A percentile compares a stretch with the other conserved stretches of the same genome.
Evolutionary conservation across 2,797 vertebrate genomes (phyloP).

Genomic region (Dicrostonyx torquatus): DNA sequence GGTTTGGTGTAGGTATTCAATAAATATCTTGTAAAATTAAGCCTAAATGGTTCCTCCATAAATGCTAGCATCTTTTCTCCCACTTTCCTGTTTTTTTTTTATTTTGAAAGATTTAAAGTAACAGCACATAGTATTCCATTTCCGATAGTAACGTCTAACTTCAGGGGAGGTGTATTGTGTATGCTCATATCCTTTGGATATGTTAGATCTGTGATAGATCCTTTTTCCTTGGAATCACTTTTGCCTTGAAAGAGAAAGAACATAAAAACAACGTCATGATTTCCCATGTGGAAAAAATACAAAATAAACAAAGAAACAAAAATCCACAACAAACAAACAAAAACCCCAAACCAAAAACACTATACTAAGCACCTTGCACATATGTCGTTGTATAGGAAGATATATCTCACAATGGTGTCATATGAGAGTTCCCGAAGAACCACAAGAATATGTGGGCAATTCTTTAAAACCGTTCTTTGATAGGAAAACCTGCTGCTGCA

Average conservation of each 20-base stretch:
- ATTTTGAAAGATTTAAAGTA: conserved; percentile 29
- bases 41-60: background rate
- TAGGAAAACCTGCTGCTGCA: background rate
- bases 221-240: background rate
- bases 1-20: background rate
- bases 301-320: background rate
- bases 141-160: background rate
- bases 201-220: background rate
- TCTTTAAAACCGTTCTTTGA: background rate
- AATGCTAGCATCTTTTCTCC: background rate
- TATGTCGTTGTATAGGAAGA: background rate
- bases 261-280: background rate
- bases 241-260: background rate
- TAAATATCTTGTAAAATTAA: conserved; percentile 2
- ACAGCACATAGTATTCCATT: background rate
- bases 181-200: background rate
- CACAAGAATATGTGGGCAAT: background rate
- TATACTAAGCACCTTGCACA: background rate
- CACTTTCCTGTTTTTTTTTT: background rate
- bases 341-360: background rate
- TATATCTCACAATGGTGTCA: background rate
- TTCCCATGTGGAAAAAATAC: background rate
- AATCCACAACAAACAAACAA: background rate
- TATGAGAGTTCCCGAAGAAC: background rate
- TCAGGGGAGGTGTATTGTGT: background rate